Evolutionary conservation across 2,797 vertebrate species (phyloP).

Genomic region (Cirrhinus mrigala): DNA sequence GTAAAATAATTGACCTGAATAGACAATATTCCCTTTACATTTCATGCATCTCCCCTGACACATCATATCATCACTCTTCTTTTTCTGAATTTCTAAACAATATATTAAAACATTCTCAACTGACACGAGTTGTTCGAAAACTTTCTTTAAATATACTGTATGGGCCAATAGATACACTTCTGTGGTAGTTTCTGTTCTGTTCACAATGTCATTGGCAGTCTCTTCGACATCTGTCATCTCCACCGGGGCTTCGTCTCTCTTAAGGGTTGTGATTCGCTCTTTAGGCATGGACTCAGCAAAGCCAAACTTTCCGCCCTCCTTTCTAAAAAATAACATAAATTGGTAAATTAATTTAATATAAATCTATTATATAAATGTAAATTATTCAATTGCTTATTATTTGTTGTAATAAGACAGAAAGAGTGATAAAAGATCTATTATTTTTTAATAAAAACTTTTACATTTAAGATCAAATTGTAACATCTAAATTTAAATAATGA

Average conservation of each 20-base stretch:
- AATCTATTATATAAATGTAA: neutral
- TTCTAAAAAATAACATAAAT: constrained; percentile 76
- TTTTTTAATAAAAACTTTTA: neutral
- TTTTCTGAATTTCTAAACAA: neutral
- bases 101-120: neutral
- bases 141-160: neutral
- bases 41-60: neutral
- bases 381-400: neutral
- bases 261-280: constrained; percentile 90
- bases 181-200: constrained; percentile 77
- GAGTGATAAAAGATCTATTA: too few relatives aligned
- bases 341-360: neutral
- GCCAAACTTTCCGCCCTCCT: constrained; percentile 90
- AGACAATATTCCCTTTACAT: neutral
- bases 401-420: neutral
- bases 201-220: constrained; percentile 83
- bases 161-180: constrained; percentile 81
- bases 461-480: neutral
- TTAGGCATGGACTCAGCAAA: constrained; percentile 92
- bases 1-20: neutral
- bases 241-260: constrained; percentile 82
- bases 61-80: neutral
- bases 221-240: constrained; percentile 81
- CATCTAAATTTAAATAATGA: neutral
- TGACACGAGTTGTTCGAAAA: neutral